A percentile compares a stretch with the other conserved stretches of the same genome.
Evolutionary conservation across 2,113 vertebrate genomes (phyloP).

Genomic region (Agelaius tricolor): DNA sequence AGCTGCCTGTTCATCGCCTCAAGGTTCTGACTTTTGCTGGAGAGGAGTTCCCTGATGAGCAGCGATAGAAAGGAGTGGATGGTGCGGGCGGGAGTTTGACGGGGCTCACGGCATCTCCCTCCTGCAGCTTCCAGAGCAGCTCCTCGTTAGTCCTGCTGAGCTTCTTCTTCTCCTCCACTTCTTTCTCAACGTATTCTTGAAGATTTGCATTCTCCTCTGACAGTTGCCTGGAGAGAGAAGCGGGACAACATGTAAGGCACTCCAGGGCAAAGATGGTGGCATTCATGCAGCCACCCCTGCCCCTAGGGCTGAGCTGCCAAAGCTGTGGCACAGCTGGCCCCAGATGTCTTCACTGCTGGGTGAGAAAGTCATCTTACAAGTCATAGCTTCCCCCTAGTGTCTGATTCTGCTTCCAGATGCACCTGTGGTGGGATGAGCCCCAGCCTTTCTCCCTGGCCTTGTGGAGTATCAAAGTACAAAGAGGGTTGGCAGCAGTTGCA

Average conservation of each 20-base stretch:
- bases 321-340: neutral
- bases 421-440: neutral
- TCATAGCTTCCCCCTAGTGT: neutral
- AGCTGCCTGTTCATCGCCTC: slow-evolving; percentile 77
- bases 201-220: slow-evolving; percentile 95
- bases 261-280: neutral
- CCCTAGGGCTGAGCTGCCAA: neutral
- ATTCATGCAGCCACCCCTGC: neutral
- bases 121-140: slow-evolving; percentile 95
- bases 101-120: slow-evolving; percentile 86
- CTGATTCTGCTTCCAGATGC: neutral
- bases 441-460: neutral
- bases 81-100: slow-evolving; percentile 84
- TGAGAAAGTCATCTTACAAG: neutral
- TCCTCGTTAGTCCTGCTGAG: slow-evolving; percentile 95
- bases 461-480: neutral
- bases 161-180: slow-evolving; percentile 95
- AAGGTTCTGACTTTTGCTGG: slow-evolving; percentile 79
- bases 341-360: neutral
- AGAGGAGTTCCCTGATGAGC: slow-evolving; percentile 79
- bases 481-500: neutral
- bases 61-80: slow-evolving; percentile 81
- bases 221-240: slow-evolving; percentile 82
- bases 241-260: neutral
- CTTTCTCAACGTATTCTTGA: slow-evolving; percentile 92